phyloP scores from a whole-genome alignment of 1,140 invertebrate species.

The Acromyrmex charruanus region DNA sequence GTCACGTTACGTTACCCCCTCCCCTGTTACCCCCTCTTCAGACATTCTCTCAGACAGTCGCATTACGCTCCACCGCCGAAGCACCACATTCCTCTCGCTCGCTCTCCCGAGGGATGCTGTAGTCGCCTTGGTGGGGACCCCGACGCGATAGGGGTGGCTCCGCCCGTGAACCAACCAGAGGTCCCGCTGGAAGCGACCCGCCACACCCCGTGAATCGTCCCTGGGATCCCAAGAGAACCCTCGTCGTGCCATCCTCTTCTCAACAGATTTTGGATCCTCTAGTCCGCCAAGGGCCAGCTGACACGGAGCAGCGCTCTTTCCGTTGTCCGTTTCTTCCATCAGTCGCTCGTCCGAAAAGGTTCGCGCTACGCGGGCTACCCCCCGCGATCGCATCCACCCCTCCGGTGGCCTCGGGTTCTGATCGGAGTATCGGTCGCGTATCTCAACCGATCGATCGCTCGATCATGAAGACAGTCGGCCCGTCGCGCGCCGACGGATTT shows the following conservation, averaged over 20 bases:
- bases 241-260: slow-evolving; percentile 85
- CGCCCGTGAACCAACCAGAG: slow-evolving; percentile 86
- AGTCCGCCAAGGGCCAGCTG: slow-evolving; percentile 86
- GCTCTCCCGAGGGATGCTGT: slow-evolving; percentile 79
- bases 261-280: slow-evolving; percentile 82
- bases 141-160: slow-evolving; percentile 85
- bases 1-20: slow-evolving; percentile 68
- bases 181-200: slow-evolving; percentile 80
- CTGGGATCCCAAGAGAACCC: slow-evolving; percentile 82
- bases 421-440: slow-evolving; percentile 26
- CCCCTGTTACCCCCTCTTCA: slow-evolving; percentile 14
- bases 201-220: slow-evolving; percentile 85
- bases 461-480: slow-evolving; percentile 51
- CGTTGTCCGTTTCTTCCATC: slow-evolving; percentile 65
- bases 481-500: background rate
- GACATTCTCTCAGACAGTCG: slow-evolving; percentile 58
- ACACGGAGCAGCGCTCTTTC: slow-evolving; percentile 80
- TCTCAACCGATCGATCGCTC: slow-evolving; percentile 60
- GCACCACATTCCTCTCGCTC: slow-evolving; percentile 54
- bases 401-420: background rate
- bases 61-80: slow-evolving; percentile 64
- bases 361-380: slow-evolving; percentile 43
- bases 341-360: slow-evolving; percentile 28
- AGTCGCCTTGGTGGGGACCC: slow-evolving; percentile 70
- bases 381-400: slow-evolving; percentile 36